Base-by-base conservation (phyloP, 2,113 vertebrate species). In the Anser brachyrhynchus region DNA sequence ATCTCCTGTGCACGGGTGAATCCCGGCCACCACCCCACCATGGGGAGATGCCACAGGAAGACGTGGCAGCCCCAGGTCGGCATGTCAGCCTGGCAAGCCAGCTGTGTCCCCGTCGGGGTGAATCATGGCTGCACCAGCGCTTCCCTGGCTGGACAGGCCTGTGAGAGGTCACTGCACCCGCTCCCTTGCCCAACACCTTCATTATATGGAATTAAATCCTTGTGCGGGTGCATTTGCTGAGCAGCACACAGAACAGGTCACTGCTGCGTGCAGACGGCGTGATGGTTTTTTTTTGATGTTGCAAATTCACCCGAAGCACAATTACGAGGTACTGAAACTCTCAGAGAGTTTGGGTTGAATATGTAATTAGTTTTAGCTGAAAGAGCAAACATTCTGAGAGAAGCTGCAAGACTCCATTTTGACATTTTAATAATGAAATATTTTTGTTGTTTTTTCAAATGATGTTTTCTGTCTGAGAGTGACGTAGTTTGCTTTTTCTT, bases 401-500 rank as follows among this genome's bases (percentile, higher is more conserved):
- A 37, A 91, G 35, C 33, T 73, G 16, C 29, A 75, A 92, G 39
- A 33, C 11, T 95, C 44, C 12, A 58, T 79, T 89, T 70, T 87
- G 66, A 79, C 44, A 70, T 72, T 70, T 84, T 3, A 6, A 49
- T 92, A 75, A 49, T 20, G 10, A 44, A 71, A 16, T 10, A 11
- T 66, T 33, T 81, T 57, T 61, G 57, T 76, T 95, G 8, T 70
- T 73, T 37, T 95, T 90, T 76, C 62, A 90, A 71, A 78, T 41
- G 13, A 73, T 1, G 2, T 29, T 83, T 92, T 83, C 57, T 5
- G 26, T 28, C 79, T 77, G 78, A 51, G 86, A 88, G 35, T 71
- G 82, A 92, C 87, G 91, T 73, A 88, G 39, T 94, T 95, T 83
- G 9, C 39, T 64, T 87, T 88, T 81, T 35, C 9, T 74, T 67